These are phyloP conservation scores for Epizoanthus fatuus DNA, from an alignment of 92 coral and sea anemone genomes.

Conservation along the genomic window DNA sequence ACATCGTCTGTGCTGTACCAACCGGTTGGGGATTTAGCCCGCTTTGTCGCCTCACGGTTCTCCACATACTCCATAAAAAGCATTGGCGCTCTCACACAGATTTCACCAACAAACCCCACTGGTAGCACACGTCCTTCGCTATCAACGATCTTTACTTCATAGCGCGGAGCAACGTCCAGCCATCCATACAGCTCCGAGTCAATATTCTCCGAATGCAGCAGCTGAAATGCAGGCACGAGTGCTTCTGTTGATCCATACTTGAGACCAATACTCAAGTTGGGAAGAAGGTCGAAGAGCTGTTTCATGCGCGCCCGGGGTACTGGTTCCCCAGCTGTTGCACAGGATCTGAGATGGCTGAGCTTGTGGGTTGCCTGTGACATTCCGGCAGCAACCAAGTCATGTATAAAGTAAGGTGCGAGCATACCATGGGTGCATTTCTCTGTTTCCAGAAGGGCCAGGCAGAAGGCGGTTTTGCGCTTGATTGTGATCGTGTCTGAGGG, in stretches of 20 bases:
- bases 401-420: neutral
- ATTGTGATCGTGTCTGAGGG: no score
- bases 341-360: neutral
- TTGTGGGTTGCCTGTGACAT: neutral
- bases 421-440: neutral
- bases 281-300: neutral
- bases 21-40: constrained; percentile 10
- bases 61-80: constrained; percentile 18
- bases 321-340: constrained; percentile 14
- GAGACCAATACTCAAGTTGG: neutral
- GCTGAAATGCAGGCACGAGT: neutral
- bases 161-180: neutral
- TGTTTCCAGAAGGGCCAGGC: no score
- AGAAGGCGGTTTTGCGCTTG: no score
- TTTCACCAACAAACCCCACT: constrained; percentile 21
- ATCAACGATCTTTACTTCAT: constrained; percentile 31
- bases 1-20: constrained; percentile 40
- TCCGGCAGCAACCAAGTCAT: neutral
- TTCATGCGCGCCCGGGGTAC: neutral
- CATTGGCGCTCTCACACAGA: constrained; percentile 9
- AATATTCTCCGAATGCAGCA: neutral
- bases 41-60: constrained; percentile 3
- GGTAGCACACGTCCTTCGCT: neutral
- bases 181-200: neutral
- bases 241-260: constrained; percentile 16